Percentiles rank a stretch among this genome's conserved stretches.
Evolutionary conservation across 2,888 invertebrate species (phyloP).

Genomic region (Cataglyphis altisquamis): DNA sequence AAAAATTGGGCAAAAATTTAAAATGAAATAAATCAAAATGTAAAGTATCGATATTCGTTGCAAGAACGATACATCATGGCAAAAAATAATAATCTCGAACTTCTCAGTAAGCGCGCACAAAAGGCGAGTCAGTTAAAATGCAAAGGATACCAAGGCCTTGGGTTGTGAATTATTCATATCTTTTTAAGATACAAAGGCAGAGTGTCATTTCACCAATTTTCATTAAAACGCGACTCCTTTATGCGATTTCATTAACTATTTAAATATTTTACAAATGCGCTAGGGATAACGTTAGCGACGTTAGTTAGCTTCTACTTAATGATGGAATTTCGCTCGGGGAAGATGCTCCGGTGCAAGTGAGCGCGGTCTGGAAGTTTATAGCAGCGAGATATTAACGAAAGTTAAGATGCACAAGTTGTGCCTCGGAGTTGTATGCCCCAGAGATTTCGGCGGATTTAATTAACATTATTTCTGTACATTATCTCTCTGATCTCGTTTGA

Average conservation of each 20-base stretch:
- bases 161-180: constrained; percentile 69
- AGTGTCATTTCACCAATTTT: constrained; percentile 64
- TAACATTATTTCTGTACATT: constrained; percentile 50
- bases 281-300: constrained; percentile 37
- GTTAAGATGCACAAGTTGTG: constrained; percentile 29
- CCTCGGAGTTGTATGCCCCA: constrained; percentile 32
- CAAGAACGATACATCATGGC: not conserved
- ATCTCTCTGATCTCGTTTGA: constrained; percentile 48
- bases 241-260: constrained; percentile 65
- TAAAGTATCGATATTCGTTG: constrained; percentile 31
- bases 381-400: constrained; percentile 40
- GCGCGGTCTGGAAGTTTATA: constrained; percentile 29
- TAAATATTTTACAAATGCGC: constrained; percentile 4
- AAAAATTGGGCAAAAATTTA: not conserved
- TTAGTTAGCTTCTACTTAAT: constrained; percentile 54
- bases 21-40: constrained; percentile 19
- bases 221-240: constrained; percentile 69
- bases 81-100: constrained; percentile 38
- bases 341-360: constrained; percentile 20
- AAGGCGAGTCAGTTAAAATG: constrained; percentile 53
- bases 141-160: constrained; percentile 51
- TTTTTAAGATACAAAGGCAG: constrained; percentile 63
- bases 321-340: constrained; percentile 39
- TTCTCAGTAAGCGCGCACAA: constrained; percentile 13
- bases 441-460: constrained; percentile 51